phyloP scores from a whole-genome alignment of 2,113 vertebrate species.

The Peromyscus maniculatus region DNA sequence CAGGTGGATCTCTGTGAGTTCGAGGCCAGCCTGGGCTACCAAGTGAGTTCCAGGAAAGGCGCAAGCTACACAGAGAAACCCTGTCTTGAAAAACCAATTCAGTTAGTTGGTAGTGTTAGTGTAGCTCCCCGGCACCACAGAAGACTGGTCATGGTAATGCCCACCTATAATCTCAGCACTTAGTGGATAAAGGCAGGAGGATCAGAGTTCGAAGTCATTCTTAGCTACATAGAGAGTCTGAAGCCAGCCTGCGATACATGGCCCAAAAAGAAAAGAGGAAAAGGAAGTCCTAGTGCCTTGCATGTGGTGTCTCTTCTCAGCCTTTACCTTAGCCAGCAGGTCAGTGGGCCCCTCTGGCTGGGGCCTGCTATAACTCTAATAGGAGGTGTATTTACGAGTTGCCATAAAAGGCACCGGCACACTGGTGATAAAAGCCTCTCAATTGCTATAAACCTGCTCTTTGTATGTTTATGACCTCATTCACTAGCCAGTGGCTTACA shows the following conservation, averaged over 20 bases:
- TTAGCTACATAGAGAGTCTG: not conserved
- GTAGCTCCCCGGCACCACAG: not conserved
- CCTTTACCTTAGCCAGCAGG: not conserved
- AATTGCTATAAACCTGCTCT: conserved; percentile 7
- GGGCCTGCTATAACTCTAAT: conserved; percentile 35
- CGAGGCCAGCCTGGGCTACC: too few relatives aligned
- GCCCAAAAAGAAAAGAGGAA: too few relatives aligned
- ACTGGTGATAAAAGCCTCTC: not conserved
- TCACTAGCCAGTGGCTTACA: not conserved
- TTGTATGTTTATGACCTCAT: conserved; percentile 13
- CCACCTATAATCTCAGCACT: not conserved
- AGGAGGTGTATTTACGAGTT: conserved; percentile 56
- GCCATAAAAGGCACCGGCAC: not conserved
- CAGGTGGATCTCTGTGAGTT: too few relatives aligned
- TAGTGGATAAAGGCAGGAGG: not conserved
- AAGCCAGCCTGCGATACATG: not conserved
- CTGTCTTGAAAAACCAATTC: not conserved
- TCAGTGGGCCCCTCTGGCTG: not conserved
- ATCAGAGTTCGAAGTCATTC: not conserved
- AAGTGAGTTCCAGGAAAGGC: too few relatives aligned
- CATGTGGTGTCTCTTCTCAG: not conserved
- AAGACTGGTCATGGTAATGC: not conserved
- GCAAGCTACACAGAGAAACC: too few relatives aligned
- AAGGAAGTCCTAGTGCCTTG: not conserved
- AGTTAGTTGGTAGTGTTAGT: too few relatives aligned